Evolutionary conservation across 2,113 vertebrate genomes (phyloP), one percentile per base, ranked within the genome.

Genomic region (Phoenicopterus ruber): DNA sequence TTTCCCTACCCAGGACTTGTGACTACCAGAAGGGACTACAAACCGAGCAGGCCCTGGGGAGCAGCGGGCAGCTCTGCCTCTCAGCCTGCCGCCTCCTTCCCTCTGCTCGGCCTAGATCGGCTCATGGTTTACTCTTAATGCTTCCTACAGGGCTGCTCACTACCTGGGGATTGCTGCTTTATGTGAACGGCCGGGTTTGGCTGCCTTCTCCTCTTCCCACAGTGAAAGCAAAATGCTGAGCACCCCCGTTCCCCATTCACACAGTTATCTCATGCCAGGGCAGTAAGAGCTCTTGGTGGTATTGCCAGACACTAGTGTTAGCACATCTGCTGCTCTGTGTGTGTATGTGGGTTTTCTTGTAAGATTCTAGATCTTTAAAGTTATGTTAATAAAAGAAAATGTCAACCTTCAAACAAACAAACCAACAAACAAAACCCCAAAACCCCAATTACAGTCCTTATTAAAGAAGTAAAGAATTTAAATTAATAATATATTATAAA

Each of bases 141-240:
- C 25, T 66, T 34, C 36, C 36, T n/a, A 2, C 19, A 25, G 50
- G 46, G 49, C 66, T 34, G 34, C 70, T 70, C 10, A 0, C 14
- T 16, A 1, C 74, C 55, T 32, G 70, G n/a, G 49, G 46, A 13
- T 21, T 2, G 34, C 49, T 34, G 49, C 63, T 34, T 40, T 14
- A 8, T 11, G 18, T 7, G 29, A 36, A 47, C 0, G 5, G 36
- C 29, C 2, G 1, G 1, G 12, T 52, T 71, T 20, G 49, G 9
- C 65, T 70, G 34, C n/a, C 61, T 70, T 24, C 21, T 67, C 18
- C 28, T 71, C 55, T 66, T 54, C n/a, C 21, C 50, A 10, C 31
- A 6, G 26, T 0, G 4, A 32, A 69, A 52, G 20, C 36, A 49
- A 62, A 49, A 5, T 5, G 13, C 50, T 57, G 74, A 36, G 74